These are phyloP conservation scores for Drosophila neutralis DNA, from an alignment of 2,888 invertebrate genomes.

Conservation along the genomic window DNA sequence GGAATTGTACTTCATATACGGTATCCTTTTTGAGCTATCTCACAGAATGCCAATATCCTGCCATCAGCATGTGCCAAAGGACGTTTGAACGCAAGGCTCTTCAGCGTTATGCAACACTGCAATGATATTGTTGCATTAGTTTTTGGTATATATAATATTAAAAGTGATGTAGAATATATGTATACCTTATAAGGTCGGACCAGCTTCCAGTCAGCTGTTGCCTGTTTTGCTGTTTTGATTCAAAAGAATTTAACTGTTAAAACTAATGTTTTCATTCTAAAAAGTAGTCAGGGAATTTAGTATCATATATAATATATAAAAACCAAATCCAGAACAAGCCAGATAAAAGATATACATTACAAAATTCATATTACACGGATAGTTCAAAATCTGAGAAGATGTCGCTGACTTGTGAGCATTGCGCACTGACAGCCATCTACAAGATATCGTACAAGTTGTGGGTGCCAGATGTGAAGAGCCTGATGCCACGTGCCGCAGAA, in stretches of 20 bases:
- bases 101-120: neutral
- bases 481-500: conserved; percentile 32
- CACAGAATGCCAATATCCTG: neutral
- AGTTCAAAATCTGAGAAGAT: conserved; percentile 15
- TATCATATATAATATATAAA: neutral
- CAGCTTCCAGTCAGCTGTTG: too few species aligned
- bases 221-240: too few species aligned
- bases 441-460: conserved; percentile 43
- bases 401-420: conserved; percentile 29
- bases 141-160: too few species aligned
- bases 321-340: neutral
- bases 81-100: neutral
- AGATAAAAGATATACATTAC: too few species aligned
- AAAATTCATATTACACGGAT: neutral
- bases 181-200: too few species aligned
- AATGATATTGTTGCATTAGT: neutral
- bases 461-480: conserved; percentile 11
- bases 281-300: neutral
- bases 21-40: neutral
- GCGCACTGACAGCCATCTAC: conserved; percentile 18
- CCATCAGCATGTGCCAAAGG: too few species aligned
- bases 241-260: neutral
- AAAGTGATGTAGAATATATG: neutral
- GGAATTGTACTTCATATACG: neutral
- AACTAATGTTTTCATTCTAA: neutral